Percentiles rank a stretch among this genome's conserved stretches.
Evolutionary conservation across 2,888 invertebrate genomes (phyloP).

Genomic region (Pristionchus entomophagus): DNA sequence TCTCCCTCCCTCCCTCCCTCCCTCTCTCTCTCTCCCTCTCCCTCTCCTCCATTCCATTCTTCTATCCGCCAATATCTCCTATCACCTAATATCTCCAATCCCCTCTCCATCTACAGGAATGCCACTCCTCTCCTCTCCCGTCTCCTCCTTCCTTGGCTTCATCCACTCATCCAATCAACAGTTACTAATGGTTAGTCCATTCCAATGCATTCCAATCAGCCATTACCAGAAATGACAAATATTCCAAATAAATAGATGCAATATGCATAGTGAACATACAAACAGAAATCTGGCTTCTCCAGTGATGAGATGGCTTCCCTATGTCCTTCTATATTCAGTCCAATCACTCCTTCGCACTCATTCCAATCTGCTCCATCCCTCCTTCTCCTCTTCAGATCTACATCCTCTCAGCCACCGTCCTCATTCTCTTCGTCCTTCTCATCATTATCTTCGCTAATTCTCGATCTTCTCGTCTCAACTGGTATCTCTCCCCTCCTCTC

Average conservation of each 20-base stretch:
- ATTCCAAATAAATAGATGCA: too few species aligned
- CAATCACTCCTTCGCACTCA: background rate
- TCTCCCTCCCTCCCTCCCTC: background rate
- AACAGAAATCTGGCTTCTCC: conserved; percentile 18
- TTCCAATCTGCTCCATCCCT: too few species aligned
- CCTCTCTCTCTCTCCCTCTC: background rate
- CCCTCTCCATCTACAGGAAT: background rate
- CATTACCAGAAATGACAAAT: background rate
- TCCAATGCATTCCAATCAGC: too few species aligned
- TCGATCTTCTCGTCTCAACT: conserved; percentile 44
- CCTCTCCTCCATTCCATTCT: background rate
- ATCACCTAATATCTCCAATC: background rate
- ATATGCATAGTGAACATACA: background rate
- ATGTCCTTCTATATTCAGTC: background rate
- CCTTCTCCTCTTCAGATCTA: conserved; percentile 35
- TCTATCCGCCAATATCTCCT: background rate
- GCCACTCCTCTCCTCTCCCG: conserved; percentile 16
- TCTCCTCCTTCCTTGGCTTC: conserved; percentile 19
- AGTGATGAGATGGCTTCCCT: too few species aligned
- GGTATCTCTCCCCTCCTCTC: background rate
- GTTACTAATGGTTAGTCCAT: conserved; percentile 19
- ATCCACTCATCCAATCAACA: conserved; percentile 41
- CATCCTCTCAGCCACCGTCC: conserved; percentile 35
- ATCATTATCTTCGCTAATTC: conserved; percentile 12
- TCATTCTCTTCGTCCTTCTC: conserved; percentile 45